These are phyloP conservation scores for Aporophyla lueneburgensis DNA, from an alignment of 2,888 invertebrate genomes.

Conservation along the genomic window DNA sequence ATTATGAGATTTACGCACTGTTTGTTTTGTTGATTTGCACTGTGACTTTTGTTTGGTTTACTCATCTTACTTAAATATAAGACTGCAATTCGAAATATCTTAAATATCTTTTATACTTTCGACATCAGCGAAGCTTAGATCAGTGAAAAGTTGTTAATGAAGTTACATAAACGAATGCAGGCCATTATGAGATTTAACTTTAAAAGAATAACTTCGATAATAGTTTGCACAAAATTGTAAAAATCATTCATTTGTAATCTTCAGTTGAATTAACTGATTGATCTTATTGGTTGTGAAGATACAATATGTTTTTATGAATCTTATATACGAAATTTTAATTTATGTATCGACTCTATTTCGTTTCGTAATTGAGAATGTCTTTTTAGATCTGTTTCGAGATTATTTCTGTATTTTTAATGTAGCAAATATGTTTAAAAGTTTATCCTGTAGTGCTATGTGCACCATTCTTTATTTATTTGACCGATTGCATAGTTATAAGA, in stretches of 20 bases:
- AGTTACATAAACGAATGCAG: constrained; percentile 28
- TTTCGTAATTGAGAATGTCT: not conserved
- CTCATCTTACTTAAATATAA: constrained; percentile 36
- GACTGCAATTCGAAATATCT: constrained; percentile 4
- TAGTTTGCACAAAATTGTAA: not conserved
- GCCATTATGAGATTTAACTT: constrained; percentile 26
- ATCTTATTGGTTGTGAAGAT: constrained; percentile 28
- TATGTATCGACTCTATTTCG: not conserved
- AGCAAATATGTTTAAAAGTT: constrained; percentile 1
- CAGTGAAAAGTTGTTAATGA: not conserved
- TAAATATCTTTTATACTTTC: not conserved
- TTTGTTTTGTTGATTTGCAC: constrained; percentile 55
- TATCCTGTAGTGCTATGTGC: not conserved
- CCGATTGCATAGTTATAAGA: not conserved
- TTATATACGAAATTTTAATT: constrained; percentile 24
- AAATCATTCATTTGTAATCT: not conserved
- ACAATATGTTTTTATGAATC: constrained; percentile 18
- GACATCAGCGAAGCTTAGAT: not conserved
- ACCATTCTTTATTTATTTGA: not conserved
- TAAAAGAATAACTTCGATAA: not conserved
- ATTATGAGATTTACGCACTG: constrained; percentile 35
- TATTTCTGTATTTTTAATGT: not conserved
- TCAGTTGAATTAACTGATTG: not conserved
- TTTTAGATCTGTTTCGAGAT: not conserved
- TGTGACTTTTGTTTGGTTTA: constrained; percentile 36